phyloP scores from a whole-genome alignment of 2,113 vertebrate genomes.

The Gymnobelideus leadbeateri region DNA sequence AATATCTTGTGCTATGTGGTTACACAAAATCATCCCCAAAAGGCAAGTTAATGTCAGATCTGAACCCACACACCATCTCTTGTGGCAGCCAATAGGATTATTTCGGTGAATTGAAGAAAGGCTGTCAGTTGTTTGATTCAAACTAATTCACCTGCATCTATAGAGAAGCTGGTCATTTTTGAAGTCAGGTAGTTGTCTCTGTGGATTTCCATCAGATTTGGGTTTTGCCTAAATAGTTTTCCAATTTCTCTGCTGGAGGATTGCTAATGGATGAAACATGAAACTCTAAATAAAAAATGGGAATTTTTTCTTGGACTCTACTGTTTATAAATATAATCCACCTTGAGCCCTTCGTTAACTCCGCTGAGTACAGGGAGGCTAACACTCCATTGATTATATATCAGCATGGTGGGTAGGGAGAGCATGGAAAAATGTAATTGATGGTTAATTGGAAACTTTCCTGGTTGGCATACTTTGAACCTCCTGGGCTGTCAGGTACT shows the following conservation, averaged over 20 bases:
- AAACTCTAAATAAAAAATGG: not conserved
- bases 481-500: not conserved
- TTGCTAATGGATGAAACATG: not conserved
- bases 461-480: not conserved
- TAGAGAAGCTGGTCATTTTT: not conserved
- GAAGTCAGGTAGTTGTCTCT: conserved; percentile 1
- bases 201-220: not conserved
- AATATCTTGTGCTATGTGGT: not conserved
- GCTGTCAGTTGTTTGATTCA: not conserved
- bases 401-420: not conserved
- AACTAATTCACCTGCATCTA: not conserved
- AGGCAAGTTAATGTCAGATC: not conserved
- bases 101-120: not conserved
- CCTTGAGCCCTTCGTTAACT: not conserved
- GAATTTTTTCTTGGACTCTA: not conserved
- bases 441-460: not conserved
- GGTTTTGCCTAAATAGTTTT: conserved; percentile 3
- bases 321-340: not conserved
- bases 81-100: not conserved
- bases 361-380: not conserved
- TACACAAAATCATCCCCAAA: not conserved
- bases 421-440: not conserved
- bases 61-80: not conserved
- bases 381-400: not conserved
- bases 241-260: not conserved